phyloP scores from a whole-genome alignment of 2,113 vertebrate species.

The Seriola aureovittata region DNA sequence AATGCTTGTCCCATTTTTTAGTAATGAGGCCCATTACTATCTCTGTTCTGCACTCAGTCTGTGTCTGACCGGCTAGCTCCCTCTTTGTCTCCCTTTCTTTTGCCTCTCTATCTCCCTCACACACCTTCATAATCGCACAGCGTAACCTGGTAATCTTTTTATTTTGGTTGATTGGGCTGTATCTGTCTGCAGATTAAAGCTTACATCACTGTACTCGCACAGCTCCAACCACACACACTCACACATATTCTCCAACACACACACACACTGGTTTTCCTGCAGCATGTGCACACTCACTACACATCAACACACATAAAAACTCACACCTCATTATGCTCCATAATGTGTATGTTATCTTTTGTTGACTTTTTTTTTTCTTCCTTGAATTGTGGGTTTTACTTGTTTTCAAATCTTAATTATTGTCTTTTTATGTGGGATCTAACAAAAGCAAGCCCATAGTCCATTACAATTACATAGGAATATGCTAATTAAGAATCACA shows the following conservation, averaged over 20 bases:
- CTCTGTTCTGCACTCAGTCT: conserved; percentile 46
- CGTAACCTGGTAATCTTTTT: conserved; percentile 54
- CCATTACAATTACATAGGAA: conserved; percentile 12
- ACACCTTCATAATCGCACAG: conserved; percentile 37
- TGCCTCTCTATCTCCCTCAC: conserved; percentile 25
- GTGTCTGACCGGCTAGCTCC: conserved; percentile 35
- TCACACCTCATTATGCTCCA: conserved; percentile 1
- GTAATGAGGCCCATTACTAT: conserved; percentile 67
- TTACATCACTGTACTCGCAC: conserved; percentile 8
- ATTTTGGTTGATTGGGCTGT: conserved; percentile 61
- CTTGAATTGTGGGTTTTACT: conserved; percentile 11
- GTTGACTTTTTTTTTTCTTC: background rate
- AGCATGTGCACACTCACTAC: background rate
- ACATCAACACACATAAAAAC: background rate
- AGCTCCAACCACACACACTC: conserved; percentile 7
- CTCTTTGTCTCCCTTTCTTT: conserved; percentile 30
- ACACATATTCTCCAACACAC: background rate
- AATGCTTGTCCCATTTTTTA: conserved; percentile 68
- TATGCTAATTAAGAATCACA: conserved; percentile 26
- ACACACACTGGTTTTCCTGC: background rate
- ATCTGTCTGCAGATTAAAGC: conserved; percentile 60
- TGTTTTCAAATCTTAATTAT: background rate
- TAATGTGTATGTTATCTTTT: conserved; percentile 16
- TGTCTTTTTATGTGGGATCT: background rate
- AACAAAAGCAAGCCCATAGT: background rate